phyloP scores from a whole-genome alignment of 2,888 invertebrate genomes.

The Zhengitettix transpicula region DNA sequence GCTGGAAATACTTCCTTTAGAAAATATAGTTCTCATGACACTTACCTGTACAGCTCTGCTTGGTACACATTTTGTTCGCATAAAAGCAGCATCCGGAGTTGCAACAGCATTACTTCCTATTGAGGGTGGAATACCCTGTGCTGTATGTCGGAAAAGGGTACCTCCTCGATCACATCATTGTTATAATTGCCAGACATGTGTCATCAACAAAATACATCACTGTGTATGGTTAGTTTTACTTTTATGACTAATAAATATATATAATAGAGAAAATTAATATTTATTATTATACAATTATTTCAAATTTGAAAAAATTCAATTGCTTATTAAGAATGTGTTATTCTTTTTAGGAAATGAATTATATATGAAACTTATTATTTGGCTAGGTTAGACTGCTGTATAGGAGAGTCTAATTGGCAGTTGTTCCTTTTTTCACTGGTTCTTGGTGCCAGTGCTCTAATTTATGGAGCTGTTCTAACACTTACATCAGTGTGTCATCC shows the following conservation, averaged over 20 bases:
- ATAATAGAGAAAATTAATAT: background rate
- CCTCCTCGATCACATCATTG: conserved; percentile 66
- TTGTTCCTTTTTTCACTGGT: conserved; percentile 54
- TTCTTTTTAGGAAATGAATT: no score
- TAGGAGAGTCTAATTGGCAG: conserved; percentile 60
- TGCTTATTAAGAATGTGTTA: no score
- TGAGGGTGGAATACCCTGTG: conserved; percentile 31
- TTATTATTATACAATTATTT: no score
- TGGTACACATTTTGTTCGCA: conserved; percentile 7
- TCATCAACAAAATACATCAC: conserved; percentile 61
- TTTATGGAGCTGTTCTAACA: conserved; percentile 63
- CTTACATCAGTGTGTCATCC: conserved; percentile 80
- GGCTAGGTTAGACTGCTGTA: conserved; percentile 67
- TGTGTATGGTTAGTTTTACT: conserved; percentile 48
- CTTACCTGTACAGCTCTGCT: no score
- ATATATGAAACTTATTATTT: conserved; percentile 6
- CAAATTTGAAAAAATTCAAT: no score
- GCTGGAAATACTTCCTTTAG: conserved; percentile 49
- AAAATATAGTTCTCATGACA: conserved; percentile 32
- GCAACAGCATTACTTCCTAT: conserved; percentile 13
- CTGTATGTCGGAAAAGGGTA: conserved; percentile 39
- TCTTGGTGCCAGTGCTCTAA: conserved; percentile 44
- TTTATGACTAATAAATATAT: background rate
- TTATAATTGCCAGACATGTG: conserved; percentile 63
- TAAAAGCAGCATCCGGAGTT: conserved; percentile 16